Base-by-base conservation (phyloP, 2,797 vertebrate species). In the Eulemur mongoz region DNA sequence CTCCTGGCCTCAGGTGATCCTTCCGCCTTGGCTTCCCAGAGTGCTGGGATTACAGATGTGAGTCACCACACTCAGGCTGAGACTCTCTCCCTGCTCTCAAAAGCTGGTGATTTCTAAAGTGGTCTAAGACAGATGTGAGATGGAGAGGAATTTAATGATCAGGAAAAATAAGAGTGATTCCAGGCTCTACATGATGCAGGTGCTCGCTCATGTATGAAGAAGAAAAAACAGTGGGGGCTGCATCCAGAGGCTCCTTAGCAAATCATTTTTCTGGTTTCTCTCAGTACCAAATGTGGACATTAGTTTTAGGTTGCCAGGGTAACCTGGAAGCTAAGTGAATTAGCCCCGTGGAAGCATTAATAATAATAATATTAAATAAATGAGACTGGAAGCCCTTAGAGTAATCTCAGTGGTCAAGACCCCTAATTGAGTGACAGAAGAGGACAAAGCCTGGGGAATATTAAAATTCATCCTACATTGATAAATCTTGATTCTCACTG, bases 301-400 rank as follows among this genome's bases (percentile, higher is more conserved):
- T 72, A 80, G 67, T 86, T 75, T 95, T 61, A 50, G 78, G 91
- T 97, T 97, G 73, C 94, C 79, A 87, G 35, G 91, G 70, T 63
- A 97, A 96, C 88, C 65, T 80, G n/a, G 90, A 93, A 96, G 67
- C 50, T 48, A 40, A 91, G 40, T 70, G 63, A 89, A 76, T 96
- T 89, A 91, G 57, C 54, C 67, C 85, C 2, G 3, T 57, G 32
- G 50, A 89, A 95, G 38, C 63, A 83, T 92, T 88, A 90, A 85
- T 92, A 85, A 79, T 88, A 88, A 89, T 61, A 54, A 80, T 85
- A 43, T 54, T 92, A 80, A 89, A 50, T 30, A 93, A 57, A 91
- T 70, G 75, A 78, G 32, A 12, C 69, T 17, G 9, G 82, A 94
- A 95, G 18, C 25, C 72, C 65, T 50, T 27, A 22, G 40, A 73